Evolutionary conservation across 1,140 invertebrate genomes (phyloP).

Genomic region (Oncopodura yosiiana): DNA sequence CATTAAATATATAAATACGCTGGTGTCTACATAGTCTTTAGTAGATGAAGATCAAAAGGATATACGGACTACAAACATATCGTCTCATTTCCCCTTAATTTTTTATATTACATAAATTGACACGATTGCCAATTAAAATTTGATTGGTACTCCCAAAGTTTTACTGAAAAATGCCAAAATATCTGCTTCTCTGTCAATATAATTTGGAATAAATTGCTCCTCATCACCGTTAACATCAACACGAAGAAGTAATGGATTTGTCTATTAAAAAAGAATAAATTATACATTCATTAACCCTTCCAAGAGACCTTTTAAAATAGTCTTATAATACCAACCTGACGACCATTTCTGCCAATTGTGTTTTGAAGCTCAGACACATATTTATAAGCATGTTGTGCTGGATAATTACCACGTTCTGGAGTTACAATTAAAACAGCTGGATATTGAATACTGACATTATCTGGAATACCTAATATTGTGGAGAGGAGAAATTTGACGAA

Average conservation of each 20-base stretch:
- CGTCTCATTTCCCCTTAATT: too few species aligned
- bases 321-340: not conserved
- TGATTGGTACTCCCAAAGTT: not conserved
- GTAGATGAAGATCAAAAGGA: too few species aligned
- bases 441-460: slow-evolving; percentile 4
- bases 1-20: too few species aligned
- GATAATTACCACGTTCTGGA: slow-evolving; percentile 1
- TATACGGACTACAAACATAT: too few species aligned
- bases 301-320: not conserved
- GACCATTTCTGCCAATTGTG: not conserved
- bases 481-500: not conserved
- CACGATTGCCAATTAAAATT: too few species aligned
- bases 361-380: slow-evolving; percentile 7
- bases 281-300: not conserved
- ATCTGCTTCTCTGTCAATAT: slow-evolving; percentile 9
- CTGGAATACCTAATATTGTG: slow-evolving; percentile 1
- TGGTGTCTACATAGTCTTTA: too few species aligned
- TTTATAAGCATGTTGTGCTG: not conserved
- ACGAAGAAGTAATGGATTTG: slow-evolving; percentile 10
- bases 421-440: slow-evolving; percentile 2
- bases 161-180: slow-evolving; percentile 2
- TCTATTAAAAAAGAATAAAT: not conserved
- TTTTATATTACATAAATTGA: too few species aligned
- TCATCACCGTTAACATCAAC: slow-evolving; percentile 5
- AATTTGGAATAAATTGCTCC: not conserved